Base-by-base conservation (phyloP, 2,888 invertebrate genomes). In the Sphinx pinastri region DNA sequence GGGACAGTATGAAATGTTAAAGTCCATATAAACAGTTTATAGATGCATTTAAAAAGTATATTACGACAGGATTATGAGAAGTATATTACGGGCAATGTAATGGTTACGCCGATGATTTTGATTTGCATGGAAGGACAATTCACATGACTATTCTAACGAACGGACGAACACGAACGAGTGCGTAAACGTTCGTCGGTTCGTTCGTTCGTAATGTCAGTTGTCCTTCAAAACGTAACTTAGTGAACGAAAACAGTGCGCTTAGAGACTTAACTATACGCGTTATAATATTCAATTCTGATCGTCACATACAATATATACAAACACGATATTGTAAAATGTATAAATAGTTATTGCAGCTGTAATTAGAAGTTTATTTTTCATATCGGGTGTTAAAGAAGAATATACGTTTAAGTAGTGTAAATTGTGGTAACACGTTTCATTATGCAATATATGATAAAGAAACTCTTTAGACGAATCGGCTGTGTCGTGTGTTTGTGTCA, bases 341-440 rank as follows among this genome's bases (percentile, higher is more conserved):
- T 92, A 94, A 93, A 93, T 94, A 94, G 92, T 93, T 94, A 93
- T 92, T 93, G 93, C 94, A 91, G 90, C 93, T 91, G 92, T 93
- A 94, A 91, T 93, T 93, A 94, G 93, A 91, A 87, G 92, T 93
- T 94, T 94, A 94, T 93, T 94, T 94, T 94, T 94, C 93, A 93
- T 94, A 94, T 93, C 91, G 91, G 89, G 91, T 94, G 93, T 94
- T 93, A 87, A 91, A 85, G 63, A 63, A 60, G 45, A 60, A 63
- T 63, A 91, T 92, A 92, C 89, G 88, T 92, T 85, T 92, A 92
- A 87, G 91, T 94, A 93, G 93, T 91, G 90, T 92, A 91, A 88
- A 90, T 87, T 88, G 88, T 91, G 92, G 89, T 88, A 85, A 89
- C 83, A 83, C 84, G 85, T 90, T 91, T 91, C 89, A 89, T 88